Evolutionary conservation across 2,113 vertebrate species (phyloP).

Genomic region (Psilopsiagon aymara): DNA sequence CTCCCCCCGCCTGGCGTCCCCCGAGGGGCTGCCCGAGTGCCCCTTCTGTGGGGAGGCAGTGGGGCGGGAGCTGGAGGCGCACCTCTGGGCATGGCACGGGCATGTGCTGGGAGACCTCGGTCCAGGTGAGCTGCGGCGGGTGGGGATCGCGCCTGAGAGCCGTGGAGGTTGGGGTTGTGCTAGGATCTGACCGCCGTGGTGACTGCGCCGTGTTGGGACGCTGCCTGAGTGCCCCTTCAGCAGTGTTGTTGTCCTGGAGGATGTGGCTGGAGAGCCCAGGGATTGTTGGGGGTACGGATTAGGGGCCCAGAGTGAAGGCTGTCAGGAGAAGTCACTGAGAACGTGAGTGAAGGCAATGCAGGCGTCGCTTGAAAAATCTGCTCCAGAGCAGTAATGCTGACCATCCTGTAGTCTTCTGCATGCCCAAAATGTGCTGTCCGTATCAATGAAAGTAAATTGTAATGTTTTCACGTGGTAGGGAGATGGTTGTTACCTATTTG

Average conservation of each 20-base stretch:
- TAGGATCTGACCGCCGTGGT: accelerated
- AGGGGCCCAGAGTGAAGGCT: not conserved
- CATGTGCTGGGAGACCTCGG: not conserved
- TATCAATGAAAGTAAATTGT: accelerated
- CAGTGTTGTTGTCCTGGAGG: accelerated
- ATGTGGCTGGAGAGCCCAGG: too few species aligned
- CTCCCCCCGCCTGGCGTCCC: not conserved
- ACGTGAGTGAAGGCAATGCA: too few species aligned
- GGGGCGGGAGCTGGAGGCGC: constrained; percentile 64
- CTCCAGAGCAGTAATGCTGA: accelerated
- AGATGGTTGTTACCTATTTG: accelerated
- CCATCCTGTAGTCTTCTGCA: accelerated
- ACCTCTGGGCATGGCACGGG: constrained; percentile 62
- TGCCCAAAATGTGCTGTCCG: accelerated
- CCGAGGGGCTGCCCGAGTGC: constrained; percentile 17
- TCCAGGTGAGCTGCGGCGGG: not conserved
- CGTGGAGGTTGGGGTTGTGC: not conserved
- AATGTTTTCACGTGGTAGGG: too few species aligned
- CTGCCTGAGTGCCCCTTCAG: too few species aligned
- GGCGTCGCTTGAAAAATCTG: not conserved
- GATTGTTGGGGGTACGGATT: not conserved
- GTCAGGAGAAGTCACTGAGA: accelerated
- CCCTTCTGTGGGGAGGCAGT: constrained; percentile 68
- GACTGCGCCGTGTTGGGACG: accelerated
- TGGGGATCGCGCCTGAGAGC: too few species aligned